phyloP scores from a whole-genome alignment of 35 echinoderm and acorn worm genomes.

The Holothuria glaberrima region DNA sequence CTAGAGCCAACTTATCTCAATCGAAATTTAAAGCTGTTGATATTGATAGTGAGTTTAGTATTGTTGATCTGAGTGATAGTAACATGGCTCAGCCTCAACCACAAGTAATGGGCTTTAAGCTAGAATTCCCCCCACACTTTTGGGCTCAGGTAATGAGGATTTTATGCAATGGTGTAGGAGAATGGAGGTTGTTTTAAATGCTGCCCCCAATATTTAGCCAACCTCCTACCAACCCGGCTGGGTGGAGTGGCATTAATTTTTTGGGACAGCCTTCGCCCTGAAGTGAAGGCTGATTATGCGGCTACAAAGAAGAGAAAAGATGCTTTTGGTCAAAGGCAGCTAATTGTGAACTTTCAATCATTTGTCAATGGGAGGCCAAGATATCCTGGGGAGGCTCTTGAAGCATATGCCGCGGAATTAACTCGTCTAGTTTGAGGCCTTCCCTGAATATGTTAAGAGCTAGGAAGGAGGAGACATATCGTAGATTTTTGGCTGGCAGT shows the following conservation, averaged over 20 bases:
- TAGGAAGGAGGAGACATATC: neutral
- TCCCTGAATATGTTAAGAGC: neutral
- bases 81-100: neutral
- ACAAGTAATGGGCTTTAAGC: neutral
- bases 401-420: neutral
- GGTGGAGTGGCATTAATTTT: constrained; percentile 41
- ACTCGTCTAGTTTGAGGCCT: neutral
- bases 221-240: constrained; percentile 40
- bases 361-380: neutral
- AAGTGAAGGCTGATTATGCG: neutral
- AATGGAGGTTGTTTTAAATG: constrained; percentile 8
- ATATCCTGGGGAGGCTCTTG: neutral
- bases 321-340: neutral
- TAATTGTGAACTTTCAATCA: neutral
- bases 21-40: no score
- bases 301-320: neutral
- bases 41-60: no score
- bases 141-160: neutral
- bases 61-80: neutral
- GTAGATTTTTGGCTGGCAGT: constrained; percentile 4
- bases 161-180: constrained; percentile 38
- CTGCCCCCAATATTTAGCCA: constrained; percentile 27
- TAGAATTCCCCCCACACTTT: constrained; percentile 21
- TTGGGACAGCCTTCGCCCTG: constrained; percentile 42
- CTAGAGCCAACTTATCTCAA: no score